Conservation (phyloP, 2,888 invertebrate genomes). For the Baccha elongata region DNA sequence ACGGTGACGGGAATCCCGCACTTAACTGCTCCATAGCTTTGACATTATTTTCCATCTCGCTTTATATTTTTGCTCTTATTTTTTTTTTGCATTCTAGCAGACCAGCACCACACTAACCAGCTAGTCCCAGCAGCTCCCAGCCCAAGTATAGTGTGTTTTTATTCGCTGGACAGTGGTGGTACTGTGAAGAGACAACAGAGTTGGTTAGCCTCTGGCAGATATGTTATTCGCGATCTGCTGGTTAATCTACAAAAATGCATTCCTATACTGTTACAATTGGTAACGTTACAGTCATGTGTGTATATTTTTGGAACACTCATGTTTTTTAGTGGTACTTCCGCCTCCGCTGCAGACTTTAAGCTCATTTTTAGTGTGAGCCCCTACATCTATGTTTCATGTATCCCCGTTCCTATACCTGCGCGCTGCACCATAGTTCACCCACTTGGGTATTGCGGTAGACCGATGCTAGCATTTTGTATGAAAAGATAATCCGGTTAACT, state of each 20-base stretch:
- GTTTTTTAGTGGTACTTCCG: slow-evolving; percentile 64
- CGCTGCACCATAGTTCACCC: no score
- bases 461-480: slow-evolving; percentile 42
- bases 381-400: slow-evolving; percentile 11
- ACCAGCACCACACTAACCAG: no score
- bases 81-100: slow-evolving; percentile 12
- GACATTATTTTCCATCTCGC: slow-evolving; percentile 51
- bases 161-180: slow-evolving; percentile 20
- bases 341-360: slow-evolving; percentile 55
- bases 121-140: no score
- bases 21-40: slow-evolving; percentile 25
- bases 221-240: slow-evolving; percentile 32
- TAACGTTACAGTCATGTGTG: background rate
- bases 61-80: slow-evolving; percentile 33
- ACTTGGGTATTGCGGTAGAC: slow-evolving; percentile 2
- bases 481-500: slow-evolving; percentile 65
- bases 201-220: slow-evolving; percentile 10
- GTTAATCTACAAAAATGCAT: slow-evolving; percentile 57
- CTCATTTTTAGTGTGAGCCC: slow-evolving; percentile 53
- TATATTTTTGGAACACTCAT: slow-evolving; percentile 46
- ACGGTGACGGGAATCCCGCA: slow-evolving; percentile 24
- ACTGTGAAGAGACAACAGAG: background rate
- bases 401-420: no score
- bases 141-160: slow-evolving; percentile 20
- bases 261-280: slow-evolving; percentile 7